Percentiles rank a stretch among this genome's conserved stretches.
These are phyloP conservation scores for Acleris sparsana DNA, from an alignment of 2,888 invertebrate genomes.

Conservation along the genomic window DNA sequence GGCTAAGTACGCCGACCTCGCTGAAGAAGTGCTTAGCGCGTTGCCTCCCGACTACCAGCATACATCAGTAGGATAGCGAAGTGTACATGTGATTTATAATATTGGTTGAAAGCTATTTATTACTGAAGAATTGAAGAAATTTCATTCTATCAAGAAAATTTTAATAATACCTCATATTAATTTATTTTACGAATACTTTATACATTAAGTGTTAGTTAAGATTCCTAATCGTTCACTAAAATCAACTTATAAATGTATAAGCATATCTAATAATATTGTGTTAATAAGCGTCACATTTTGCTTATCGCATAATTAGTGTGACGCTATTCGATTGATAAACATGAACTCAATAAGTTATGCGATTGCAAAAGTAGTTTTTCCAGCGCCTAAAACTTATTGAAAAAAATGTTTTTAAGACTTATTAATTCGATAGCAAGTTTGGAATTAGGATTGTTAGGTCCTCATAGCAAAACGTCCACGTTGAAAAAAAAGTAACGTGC, in stretches of 20 bases:
- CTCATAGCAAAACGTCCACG: too few species aligned
- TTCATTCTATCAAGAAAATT: too few species aligned
- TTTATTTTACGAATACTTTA: background rate
- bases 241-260: background rate
- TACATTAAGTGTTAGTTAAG: background rate
- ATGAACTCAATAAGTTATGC: too few species aligned
- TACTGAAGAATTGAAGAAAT: background rate
- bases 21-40: conserved; percentile 55
- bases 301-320: too few species aligned
- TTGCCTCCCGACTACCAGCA: conserved; percentile 38
- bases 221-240: background rate
- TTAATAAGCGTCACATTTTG: too few species aligned
- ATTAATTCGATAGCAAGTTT: too few species aligned
- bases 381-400: too few species aligned
- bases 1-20: conserved; percentile 55
- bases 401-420: too few species aligned
- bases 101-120: conserved; percentile 2
- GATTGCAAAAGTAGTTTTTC: too few species aligned
- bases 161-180: background rate
- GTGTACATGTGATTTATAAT: background rate
- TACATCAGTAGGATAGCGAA: conserved; percentile 19
- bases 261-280: background rate
- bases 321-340: too few species aligned
- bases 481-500: too few species aligned
- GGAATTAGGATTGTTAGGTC: too few species aligned